Evolutionary conservation across 2,113 vertebrate genomes (phyloP), one percentile per base, ranked within the genome.

Genomic region (Nanorana parkeri): DNA sequence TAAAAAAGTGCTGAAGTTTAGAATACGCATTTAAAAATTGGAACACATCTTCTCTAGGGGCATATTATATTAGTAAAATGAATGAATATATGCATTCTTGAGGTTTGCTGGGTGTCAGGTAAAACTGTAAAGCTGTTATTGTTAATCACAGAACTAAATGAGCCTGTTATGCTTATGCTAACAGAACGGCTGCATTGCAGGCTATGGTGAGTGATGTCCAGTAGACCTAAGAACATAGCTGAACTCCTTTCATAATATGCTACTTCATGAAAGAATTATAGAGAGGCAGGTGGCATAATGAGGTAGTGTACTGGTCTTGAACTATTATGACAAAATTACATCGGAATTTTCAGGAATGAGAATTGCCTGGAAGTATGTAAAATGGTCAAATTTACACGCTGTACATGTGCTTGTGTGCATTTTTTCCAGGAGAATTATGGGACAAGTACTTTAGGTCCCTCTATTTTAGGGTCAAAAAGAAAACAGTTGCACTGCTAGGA

Each of bases 181-280:
- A 24, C 69, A 72, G 21, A 54, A 23, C 47, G 7, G 68, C 41
- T 23, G 55, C 23, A 51, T 56, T 20, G 47, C 51, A 73, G 69
- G 26, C 17, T 73, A 15, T 73, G 51, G 17, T 73, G 51, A 73
- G 24, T 55, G 69, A 73, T 73, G 51, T 54, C 52, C 51, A 28
- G 51, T 23, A 73, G 5, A 52, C 51, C 51, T 32, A 26, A 32
- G 21, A n/a, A 54, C 23, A 68, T 47, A 69, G 36, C 28, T 26
- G 51, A 24, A 6, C 24, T 28, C 55, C 51, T 73, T 15, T 28
- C 19, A 17, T 21, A 72, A 54, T 72, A 23, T 55, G 24, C 17
- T 73, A 56, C 23, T 73, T 56, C 26, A 8, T 41, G 41, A 41
- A 15, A 55, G 5, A 24, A 51, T 26, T n/a, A 28, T 51, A 72